These are phyloP conservation scores for Vulpes vulpes DNA, from an alignment of 2,113 vertebrate species.

Conservation along the genomic window DNA sequence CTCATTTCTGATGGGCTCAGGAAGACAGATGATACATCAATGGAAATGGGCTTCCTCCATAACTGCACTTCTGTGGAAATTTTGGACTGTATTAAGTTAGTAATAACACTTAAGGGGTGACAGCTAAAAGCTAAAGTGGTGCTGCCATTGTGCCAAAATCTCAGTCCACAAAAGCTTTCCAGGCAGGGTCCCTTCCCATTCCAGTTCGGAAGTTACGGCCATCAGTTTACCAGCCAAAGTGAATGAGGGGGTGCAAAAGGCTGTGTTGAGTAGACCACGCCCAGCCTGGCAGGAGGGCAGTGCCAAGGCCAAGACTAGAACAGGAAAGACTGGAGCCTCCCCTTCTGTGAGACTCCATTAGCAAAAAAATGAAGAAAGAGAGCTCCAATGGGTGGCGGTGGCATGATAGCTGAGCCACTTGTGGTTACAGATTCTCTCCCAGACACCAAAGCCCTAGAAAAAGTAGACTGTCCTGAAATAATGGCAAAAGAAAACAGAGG, in stretches of 20 bases:
- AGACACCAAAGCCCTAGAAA: not conserved
- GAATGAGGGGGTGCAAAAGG: not conserved
- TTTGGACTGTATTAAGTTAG: not conserved
- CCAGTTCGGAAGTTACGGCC: not conserved
- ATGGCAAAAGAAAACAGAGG: not conserved
- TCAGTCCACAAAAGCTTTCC: constrained; percentile 13
- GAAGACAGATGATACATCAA: constrained; percentile 58
- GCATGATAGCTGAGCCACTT: not conserved
- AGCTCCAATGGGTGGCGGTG: not conserved
- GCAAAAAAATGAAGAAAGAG: not conserved
- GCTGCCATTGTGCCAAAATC: constrained; percentile 26
- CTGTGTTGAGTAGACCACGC: not conserved
- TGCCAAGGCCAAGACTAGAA: not conserved
- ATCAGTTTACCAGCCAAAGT: not conserved
- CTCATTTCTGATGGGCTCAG: constrained; percentile 60
- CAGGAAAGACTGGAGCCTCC: not conserved
- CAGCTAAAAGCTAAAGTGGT: not conserved
- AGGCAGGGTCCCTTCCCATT: not conserved
- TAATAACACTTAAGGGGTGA: constrained; percentile 10
- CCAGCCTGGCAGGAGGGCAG: not conserved
- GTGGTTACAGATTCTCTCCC: not conserved
- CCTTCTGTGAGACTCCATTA: not conserved
- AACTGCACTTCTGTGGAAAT: constrained; percentile 18
- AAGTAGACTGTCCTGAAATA: not conserved
- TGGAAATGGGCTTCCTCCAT: constrained; percentile 47